These are phyloP conservation scores for Bufotes viridis DNA, from an alignment of 2,797 vertebrate species.

Conservation along the genomic window DNA sequence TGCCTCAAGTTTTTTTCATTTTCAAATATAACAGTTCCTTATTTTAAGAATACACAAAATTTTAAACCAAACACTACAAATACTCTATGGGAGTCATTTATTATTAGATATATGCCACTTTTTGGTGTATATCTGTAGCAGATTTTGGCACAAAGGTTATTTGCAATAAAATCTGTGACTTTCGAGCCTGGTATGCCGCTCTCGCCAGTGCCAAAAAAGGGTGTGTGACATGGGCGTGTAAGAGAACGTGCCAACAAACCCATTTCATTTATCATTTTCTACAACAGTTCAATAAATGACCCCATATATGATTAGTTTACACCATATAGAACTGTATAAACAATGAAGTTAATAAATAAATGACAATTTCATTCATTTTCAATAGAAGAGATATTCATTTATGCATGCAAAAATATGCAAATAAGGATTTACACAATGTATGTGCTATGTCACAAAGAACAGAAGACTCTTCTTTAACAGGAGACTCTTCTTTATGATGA, in stretches of 20 bases:
- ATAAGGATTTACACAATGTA: not conserved
- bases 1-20: not conserved
- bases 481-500: not conserved
- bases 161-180: too few relatives aligned
- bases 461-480: not conserved
- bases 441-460: not conserved
- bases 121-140: too few relatives aligned
- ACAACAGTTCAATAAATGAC: too few relatives aligned
- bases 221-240: too few relatives aligned
- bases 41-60: not conserved
- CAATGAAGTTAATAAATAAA: not conserved
- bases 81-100: not conserved
- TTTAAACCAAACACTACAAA: not conserved
- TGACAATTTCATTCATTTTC: not conserved
- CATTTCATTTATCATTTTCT: too few relatives aligned
- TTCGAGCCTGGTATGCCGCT: too few relatives aligned
- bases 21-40: not conserved
- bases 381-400: not conserved
- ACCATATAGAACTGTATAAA: not conserved
- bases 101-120: too few relatives aligned
- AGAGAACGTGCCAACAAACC: too few relatives aligned
- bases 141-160: too few relatives aligned
- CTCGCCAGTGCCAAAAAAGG: too few relatives aligned
- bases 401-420: slow-evolving; percentile 35
- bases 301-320: not conserved